phyloP scores from a whole-genome alignment of 2,888 invertebrate genomes.

The Tetramorium bicarinatum region DNA sequence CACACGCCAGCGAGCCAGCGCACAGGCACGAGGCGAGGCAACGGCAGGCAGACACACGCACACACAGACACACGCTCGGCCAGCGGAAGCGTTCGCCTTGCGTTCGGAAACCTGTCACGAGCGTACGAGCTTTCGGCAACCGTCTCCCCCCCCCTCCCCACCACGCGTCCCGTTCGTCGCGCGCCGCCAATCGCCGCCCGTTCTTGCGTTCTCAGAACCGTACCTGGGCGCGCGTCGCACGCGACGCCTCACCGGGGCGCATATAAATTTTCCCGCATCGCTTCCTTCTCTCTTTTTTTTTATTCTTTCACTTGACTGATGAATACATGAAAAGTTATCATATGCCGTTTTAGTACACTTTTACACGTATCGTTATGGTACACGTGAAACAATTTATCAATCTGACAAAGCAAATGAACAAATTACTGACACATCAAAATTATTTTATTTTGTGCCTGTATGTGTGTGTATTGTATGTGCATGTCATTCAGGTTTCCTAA shows the following conservation, averaged over 20 bases:
- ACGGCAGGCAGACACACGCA: background rate
- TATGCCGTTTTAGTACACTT: background rate
- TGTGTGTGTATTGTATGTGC: too few relatives aligned
- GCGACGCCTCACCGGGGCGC: background rate
- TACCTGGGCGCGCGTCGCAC: background rate
- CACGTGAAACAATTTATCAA: background rate
- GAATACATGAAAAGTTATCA: background rate
- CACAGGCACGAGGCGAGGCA: background rate
- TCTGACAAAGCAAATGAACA: background rate
- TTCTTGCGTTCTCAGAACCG: background rate
- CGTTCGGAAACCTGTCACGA: slow-evolving; percentile 48
- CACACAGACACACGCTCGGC: background rate
- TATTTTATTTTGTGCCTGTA: background rate
- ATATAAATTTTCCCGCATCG: background rate
- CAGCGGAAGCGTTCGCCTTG: slow-evolving; percentile 26
- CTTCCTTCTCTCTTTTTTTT: background rate
- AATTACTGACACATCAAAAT: background rate
- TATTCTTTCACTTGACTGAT: background rate
- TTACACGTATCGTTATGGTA: background rate
- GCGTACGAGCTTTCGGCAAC: background rate
- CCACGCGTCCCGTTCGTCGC: background rate
- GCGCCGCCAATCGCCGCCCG: slow-evolving; percentile 7
- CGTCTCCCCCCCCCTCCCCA: background rate
- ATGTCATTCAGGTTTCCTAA: too few relatives aligned
- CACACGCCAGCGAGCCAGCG: slow-evolving; percentile 47